Evolutionary conservation across 2,113 vertebrate genomes (phyloP).

Genomic region (Heptranchias perlo): DNA sequence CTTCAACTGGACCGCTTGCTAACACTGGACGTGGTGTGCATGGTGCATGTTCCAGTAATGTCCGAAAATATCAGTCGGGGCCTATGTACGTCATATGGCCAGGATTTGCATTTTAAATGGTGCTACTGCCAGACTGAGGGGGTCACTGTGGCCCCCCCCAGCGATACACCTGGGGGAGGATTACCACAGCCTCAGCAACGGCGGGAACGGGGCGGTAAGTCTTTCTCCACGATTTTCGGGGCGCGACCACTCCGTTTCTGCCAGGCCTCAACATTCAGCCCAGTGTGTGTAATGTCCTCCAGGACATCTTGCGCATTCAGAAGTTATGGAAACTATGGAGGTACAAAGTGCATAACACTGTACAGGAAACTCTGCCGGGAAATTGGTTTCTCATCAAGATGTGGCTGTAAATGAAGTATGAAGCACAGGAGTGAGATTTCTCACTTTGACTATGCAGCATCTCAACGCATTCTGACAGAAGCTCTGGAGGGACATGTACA

Average conservation of each 20-base stretch:
- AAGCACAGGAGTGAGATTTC: slow-evolving; percentile 14
- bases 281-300: neutral
- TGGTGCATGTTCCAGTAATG: neutral
- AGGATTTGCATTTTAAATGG: neutral
- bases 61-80: neutral
- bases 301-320: neutral
- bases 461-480: slow-evolving; percentile 19
- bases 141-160: neutral
- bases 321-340: neutral
- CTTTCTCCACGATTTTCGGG: neutral
- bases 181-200: neutral
- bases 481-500: neutral
- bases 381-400: slow-evolving; percentile 21
- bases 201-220: too few species aligned
- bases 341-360: neutral
- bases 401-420: slow-evolving; percentile 6
- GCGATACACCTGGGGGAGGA: neutral
- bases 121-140: neutral
- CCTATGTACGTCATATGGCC: neutral
- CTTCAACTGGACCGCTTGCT: neutral
- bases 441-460: slow-evolving; percentile 27
- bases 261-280: neutral
- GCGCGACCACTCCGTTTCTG: neutral
- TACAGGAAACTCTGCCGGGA: neutral
- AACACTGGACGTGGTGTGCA: neutral